Base-by-base conservation (phyloP, 2,888 invertebrate genomes). In the Dicranocentrus wangi region DNA sequence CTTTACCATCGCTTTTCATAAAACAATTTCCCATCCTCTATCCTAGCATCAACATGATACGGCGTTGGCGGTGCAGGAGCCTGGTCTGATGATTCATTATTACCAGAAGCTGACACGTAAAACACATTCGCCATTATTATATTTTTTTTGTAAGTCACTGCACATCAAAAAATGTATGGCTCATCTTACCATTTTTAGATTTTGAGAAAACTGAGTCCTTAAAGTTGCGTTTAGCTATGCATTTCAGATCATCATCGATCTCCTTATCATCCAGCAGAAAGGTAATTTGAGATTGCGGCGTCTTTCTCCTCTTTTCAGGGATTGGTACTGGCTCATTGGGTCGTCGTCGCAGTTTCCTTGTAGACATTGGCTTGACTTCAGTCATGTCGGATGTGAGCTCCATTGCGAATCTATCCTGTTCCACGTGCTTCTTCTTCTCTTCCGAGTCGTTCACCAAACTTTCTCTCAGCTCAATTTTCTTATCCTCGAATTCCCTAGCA, bases 301-400 rank as follows among this genome's bases (percentile, higher is more conserved):
- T n/a, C n/a, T n/a, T n/a, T n/a, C n/a, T 93, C 82, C 89, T 89
- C 51, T 84, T 83, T 1, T 97, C 92, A 89, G 97, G 97, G 80
- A 93, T 93, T 87, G 95, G 93, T 81, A 94, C 92, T 0, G 98
- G 98, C 89, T 98, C 98, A 89, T 98, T 98, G 0, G 97, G 97
- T 25, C 98, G 91, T 82, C 98, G 91, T 2, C 98, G 91, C 27
- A 98, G 90, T 89, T 98, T 98, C 27, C 98, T 91, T 32, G 98
- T 98, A 90, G 97, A 94, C n/a, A 95, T 95, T 13, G 98, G 96
- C 88, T 98, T 98, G n/a, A 95, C 94, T 91, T 95, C 95, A 91
- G 92, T 93, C 1, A 94, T 94, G 88, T 95, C 96, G 83, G 94
- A 96, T 71, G 95, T 96, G 0, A 98, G 90, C 88, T 98, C 98